phyloP scores from a whole-genome alignment of 2,888 invertebrate genomes.

The Stenurella melanura region DNA sequence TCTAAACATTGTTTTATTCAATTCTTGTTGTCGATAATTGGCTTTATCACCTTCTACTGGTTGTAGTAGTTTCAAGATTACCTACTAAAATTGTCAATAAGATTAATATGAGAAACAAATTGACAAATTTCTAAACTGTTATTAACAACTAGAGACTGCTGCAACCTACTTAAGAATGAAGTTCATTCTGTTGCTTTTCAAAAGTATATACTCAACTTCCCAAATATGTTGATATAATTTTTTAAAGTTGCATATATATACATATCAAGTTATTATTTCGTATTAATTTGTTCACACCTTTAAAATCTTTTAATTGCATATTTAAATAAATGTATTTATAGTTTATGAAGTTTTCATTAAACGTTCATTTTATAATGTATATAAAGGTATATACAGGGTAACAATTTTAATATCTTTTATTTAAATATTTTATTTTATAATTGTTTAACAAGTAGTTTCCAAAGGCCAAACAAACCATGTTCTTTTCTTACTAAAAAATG shows the following conservation, averaged over 20 bases:
- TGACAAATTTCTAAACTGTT: background rate
- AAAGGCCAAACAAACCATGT: constrained; percentile 55
- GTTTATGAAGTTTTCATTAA: constrained; percentile 37
- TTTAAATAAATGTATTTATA: constrained; percentile 43
- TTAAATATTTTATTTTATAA: constrained; percentile 41
- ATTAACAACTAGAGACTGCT: background rate
- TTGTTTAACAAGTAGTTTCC: constrained; percentile 59
- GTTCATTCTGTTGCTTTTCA: background rate
- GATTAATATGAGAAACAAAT: background rate
- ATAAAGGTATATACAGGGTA: constrained; percentile 64
- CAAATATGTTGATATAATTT: background rate
- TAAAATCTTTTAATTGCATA: constrained; percentile 22
- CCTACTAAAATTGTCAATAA: background rate
- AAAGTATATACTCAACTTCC: background rate
- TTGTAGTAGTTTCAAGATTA: background rate
- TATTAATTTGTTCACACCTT: constrained; percentile 23
- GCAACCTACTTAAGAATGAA: background rate
- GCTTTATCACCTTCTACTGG: background rate
- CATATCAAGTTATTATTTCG: constrained; percentile 37
- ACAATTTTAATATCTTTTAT: constrained; percentile 48
- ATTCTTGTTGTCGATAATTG: constrained; percentile 11
- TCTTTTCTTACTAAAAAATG: background rate
- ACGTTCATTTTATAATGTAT: constrained; percentile 51
- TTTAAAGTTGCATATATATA: constrained; percentile 38
- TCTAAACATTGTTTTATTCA: background rate